Evolutionary conservation across 2,888 invertebrate genomes (phyloP).

Genomic region (Diarsia rubi): DNA sequence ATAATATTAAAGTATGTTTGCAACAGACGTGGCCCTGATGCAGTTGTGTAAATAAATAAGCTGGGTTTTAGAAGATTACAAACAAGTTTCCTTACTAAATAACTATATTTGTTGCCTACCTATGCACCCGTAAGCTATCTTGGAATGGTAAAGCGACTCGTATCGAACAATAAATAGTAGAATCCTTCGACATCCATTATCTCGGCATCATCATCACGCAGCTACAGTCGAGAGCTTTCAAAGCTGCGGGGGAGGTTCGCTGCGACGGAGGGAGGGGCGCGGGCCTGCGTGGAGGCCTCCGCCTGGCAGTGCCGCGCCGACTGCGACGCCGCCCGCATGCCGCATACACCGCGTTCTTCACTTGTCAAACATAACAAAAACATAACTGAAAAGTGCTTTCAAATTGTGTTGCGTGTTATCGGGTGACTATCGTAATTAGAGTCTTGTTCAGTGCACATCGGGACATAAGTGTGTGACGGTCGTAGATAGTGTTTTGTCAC

Average conservation of each 20-base stretch:
- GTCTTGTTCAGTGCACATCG: constrained; percentile 60
- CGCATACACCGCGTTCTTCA: constrained; percentile 72
- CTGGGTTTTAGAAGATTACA: constrained; percentile 17
- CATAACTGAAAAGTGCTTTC: constrained; percentile 82
- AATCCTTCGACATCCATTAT: constrained; percentile 89
- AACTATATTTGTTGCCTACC: constrained; percentile 64
- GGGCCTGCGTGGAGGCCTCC: constrained; percentile 85
- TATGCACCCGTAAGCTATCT: constrained; percentile 75
- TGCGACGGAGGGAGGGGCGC: constrained; percentile 79
- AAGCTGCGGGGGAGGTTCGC: constrained; percentile 83
- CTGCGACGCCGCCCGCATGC: constrained; percentile 84
- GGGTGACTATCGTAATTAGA: constrained; percentile 62
- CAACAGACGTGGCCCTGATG: constrained; percentile 19
- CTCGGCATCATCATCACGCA: constrained; percentile 88
- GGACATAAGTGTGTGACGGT: constrained; percentile 66
- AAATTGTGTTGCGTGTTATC: constrained; percentile 73
- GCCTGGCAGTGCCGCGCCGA: constrained; percentile 88
- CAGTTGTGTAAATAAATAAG: constrained; percentile 25
- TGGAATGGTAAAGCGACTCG: constrained; percentile 80
- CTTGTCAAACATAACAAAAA: constrained; percentile 80
- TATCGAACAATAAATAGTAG: constrained; percentile 89
- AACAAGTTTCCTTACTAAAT: constrained; percentile 43
- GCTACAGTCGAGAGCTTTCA: constrained; percentile 86
- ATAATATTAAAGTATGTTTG: constrained; percentile 45
- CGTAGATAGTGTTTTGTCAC: constrained; percentile 86